Conservation (phyloP, 92 coral and sea anemone genomes). For the Umimayanthus chanpuru region DNA sequence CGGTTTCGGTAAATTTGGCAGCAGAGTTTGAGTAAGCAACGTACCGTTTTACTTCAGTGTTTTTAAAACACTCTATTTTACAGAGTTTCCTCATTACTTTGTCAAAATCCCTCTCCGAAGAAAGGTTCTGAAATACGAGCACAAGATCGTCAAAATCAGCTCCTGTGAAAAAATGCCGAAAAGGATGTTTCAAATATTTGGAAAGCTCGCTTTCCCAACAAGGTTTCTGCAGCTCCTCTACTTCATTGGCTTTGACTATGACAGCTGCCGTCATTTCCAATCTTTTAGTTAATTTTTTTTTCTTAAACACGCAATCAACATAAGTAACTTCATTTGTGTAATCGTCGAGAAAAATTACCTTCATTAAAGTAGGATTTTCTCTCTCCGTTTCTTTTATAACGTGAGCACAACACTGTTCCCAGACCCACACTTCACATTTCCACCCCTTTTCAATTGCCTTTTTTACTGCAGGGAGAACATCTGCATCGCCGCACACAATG, state of each 20-base stretch:
- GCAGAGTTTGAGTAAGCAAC: background rate
- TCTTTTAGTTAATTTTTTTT: background rate
- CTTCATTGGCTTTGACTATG: constrained; percentile 19
- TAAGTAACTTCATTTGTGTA: constrained; percentile 7
- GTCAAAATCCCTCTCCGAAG: background rate
- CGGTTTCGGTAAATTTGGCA: background rate
- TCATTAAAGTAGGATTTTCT: background rate
- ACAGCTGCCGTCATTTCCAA: constrained; percentile 23
- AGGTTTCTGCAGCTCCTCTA: background rate
- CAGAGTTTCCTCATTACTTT: background rate
- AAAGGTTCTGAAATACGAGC: background rate
- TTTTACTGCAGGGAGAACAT: constrained; percentile 13
- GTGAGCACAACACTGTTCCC: constrained; percentile 33
- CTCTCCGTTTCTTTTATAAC: background rate
- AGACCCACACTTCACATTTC: constrained; percentile 53
- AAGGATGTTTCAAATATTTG: constrained; percentile 41
- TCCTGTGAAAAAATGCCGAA: constrained; percentile 9
- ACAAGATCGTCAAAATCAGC: background rate
- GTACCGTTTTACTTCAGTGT: background rate
- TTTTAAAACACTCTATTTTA: background rate
- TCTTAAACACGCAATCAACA: constrained; percentile 15
- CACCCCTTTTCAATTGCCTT: background rate
- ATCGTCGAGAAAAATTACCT: background rate
- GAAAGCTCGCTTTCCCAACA: constrained; percentile 46
- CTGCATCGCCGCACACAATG: constrained; percentile 57